Evolutionary conservation across 2,113 vertebrate genomes (phyloP), one percentile per base, ranked within the genome.

Genomic region (Nerophis lumbriciformis): DNA sequence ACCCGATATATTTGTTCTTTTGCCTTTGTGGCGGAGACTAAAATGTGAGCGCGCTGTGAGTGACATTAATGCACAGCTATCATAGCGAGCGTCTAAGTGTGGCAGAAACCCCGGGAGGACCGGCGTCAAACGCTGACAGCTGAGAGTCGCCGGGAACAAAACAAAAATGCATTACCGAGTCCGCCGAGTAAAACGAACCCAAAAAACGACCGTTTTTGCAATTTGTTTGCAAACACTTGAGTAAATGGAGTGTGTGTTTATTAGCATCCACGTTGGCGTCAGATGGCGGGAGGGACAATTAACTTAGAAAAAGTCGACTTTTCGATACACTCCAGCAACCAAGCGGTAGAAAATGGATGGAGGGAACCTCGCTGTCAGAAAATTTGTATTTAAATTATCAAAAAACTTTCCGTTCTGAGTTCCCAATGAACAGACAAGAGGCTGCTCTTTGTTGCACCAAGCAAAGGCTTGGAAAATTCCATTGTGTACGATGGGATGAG

Each of bases 41-140:
- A 60, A 60, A 15, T 61, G 54, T 59, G 63, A 56, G 28, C 28
- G 21, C 11, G 10, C 55, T 51, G 75, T 55, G 63, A 81, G 67
- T 71, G 75, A 73, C 75, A 83, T 79, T 87, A 83, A 83, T 83
- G 71, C 73, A 76, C 72, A 80, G 69, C 78, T 85, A 81, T 85
- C 79, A 76, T 66, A 61, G 81, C 73, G 74, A 80, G 78, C 65
- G 68, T 72, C 67, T 71, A 79, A 78, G 72, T 76, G 73, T 66
- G 48, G 57, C 58, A 38, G 75, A 75, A 69, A 59, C 19, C 64
- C 70, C 75, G 59, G 63, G 68, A 82, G 79, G 64, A 71, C 52
- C 1, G 19, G 62, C 66, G 62, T 82, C 67, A 75, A 59, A 66
- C 19, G 1, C 48, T 72, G 79, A 82, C 77, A 76, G 75, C 77